Conservation (phyloP, 2,113 vertebrate species). For the Puffinus mauretanicus region DNA sequence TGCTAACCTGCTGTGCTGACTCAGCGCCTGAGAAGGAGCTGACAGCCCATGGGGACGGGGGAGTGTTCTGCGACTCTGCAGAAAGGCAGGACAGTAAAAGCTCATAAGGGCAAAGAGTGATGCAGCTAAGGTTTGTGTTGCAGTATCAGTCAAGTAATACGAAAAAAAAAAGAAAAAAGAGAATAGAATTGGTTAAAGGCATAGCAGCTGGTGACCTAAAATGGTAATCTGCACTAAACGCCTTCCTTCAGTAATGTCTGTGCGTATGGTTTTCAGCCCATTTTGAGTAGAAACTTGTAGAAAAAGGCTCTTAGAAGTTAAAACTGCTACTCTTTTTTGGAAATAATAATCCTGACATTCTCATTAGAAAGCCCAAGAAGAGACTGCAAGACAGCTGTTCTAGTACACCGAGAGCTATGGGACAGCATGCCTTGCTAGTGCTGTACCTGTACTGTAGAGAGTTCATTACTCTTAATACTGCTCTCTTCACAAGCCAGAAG, state of each 20-base stretch:
- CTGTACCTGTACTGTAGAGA: background rate
- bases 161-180: background rate
- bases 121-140: background rate
- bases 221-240: background rate
- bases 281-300: background rate
- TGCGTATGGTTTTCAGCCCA: background rate
- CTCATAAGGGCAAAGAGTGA: background rate
- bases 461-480: background rate
- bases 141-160: background rate
- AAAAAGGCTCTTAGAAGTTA: background rate
- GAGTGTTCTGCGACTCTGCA: background rate
- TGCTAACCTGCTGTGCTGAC: slow-evolving; percentile 19
- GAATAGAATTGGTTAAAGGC: background rate
- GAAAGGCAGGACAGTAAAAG: background rate
- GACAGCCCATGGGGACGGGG: background rate
- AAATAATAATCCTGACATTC: background rate
- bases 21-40: background rate
- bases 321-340: background rate
- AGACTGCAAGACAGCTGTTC: background rate
- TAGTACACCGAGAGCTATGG: background rate
- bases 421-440: rapidly evolving
- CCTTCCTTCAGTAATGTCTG: background rate
- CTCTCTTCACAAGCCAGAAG: background rate
- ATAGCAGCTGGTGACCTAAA: background rate
- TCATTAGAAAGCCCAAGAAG: background rate